Base-by-base conservation (phyloP, 2,113 vertebrate species). In the Glaucidium brasilianum region DNA sequence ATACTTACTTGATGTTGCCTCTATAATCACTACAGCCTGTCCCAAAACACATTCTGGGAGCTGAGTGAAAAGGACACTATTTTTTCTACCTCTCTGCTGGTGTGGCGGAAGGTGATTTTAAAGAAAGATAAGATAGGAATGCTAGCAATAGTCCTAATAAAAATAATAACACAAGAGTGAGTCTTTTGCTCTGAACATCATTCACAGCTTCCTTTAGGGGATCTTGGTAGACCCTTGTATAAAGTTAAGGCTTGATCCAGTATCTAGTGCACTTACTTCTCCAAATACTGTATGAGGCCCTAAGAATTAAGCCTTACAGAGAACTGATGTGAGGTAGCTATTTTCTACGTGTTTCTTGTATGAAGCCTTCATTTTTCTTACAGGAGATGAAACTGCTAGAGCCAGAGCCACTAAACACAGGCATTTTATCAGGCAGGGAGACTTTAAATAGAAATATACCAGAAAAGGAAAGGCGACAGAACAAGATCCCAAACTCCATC, bases 401-500 rank as follows among this genome's bases (percentile, higher is more conserved):
- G 13, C 12, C 55, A 92, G 30, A 92, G 41, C 11, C 20, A 49
- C 41, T 73, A 88, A 82, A 88, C 37, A 34, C 37, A 82, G 19
- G 2, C 29, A 30, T 92, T 95, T 92, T 81, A 62, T 67, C 49
- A 85, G 74, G 13, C 25, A 83, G 41, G 52, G 50, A 80, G 60
- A 59, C 49, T 85, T 91, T 68, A 94, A 87, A 80, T 77, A 93
- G 86, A 96, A 93, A 88, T 88, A 83, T 9, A 81, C 43, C 32
- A 63, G 69, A 58, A 92, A 95, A 82, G 23, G 80, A 92, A 85
- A 78, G n/a, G 77, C 93, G 77, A 73, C 23, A 80, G 74, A 86
- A 90, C 22, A 93, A 90, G 63, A 82, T 81, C 52, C 41, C 47
- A 32, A 94, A 91, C 49, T 69, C 45, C 34, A 72, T 58, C 52